Evolutionary conservation across 2,797 vertebrate genomes (phyloP).

Genomic region (Chaetodon trifasciatus): DNA sequence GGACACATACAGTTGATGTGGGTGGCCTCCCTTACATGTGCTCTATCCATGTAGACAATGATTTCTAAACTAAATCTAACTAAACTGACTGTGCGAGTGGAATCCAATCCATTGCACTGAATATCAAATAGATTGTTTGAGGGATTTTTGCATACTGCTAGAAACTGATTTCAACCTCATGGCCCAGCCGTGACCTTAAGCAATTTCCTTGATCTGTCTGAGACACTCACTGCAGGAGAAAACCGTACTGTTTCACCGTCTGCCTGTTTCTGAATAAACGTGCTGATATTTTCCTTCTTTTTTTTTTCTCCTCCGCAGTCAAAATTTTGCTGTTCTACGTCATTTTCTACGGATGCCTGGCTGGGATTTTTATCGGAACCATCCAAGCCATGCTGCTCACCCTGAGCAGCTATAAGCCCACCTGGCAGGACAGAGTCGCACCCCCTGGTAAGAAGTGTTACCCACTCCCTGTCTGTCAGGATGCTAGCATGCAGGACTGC

Average conservation of each 20-base stretch:
- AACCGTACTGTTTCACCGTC: not conserved
- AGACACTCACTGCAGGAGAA: not conserved
- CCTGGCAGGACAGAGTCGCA: conserved; percentile 96
- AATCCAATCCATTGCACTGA: too few species aligned
- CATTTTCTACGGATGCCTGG: conserved; percentile 95
- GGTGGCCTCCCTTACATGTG: too few species aligned
- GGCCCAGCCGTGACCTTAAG: too few species aligned
- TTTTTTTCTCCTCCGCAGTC: conserved; percentile 81
- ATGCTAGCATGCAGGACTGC: not conserved
- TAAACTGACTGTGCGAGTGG: not conserved
- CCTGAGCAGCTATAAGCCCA: conserved; percentile 93
- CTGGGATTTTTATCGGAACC: conserved; percentile 97
- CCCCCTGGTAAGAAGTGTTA: conserved; percentile 90
- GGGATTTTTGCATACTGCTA: too few species aligned
- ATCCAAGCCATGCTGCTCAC: conserved; percentile 96
- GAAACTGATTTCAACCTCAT: too few species aligned
- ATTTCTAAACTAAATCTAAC: too few species aligned
- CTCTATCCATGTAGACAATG: too few species aligned
- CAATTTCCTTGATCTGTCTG: too few species aligned
- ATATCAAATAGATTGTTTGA: too few species aligned
- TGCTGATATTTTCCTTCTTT: not conserved
- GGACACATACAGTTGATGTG: not conserved
- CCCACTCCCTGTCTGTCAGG: not conserved
- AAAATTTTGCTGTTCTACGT: conserved; percentile 96
- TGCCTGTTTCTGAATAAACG: not conserved